Evolutionary conservation across 2,113 vertebrate genomes (phyloP), one percentile per base, ranked within the genome.

Genomic region (Paedocypris sp.): DNA sequence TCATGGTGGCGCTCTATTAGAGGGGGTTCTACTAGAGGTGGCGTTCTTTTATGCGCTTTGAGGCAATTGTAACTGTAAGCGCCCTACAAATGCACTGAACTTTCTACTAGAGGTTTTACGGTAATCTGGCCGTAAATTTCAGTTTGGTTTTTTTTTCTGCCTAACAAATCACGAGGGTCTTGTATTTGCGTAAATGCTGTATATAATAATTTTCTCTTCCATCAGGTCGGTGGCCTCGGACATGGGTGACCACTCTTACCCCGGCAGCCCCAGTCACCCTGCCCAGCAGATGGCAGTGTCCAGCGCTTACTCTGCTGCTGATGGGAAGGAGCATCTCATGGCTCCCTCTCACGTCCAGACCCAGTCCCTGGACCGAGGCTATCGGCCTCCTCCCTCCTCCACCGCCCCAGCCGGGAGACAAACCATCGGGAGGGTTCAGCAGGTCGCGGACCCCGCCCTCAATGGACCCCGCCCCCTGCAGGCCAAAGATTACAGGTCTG

Each of bases 391-490:
- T 0, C 67, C 51, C 0, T 46, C 62, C 0, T 51, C 56, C 0
- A 78, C 4, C 0, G 63, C 60, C 0, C 65, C 79, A 0, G 67
- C 81, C 10, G 88, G 86, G 33, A 75, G 90, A 4, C 89, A 94
- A 50, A 89, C 90, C 20, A 80, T 91, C 68, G 89, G 78, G 70
- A 77, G 90, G 18, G 77, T 81, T 26, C 89, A 89, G 1, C 83
- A 69, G 47, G 76, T 79, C 0, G 70, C 86, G 33, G 91, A 93
- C 48, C 73, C 84, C 0, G 77, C 84, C 4, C 85, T 91, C 18
- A 93, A 93, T 0, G 91, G 91, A n/a, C 91, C 91, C 0, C 77
- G 89, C 13, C 88, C 88, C 25, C 87, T 85, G 70, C 75, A 88
- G 0, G 73, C 87, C 57, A 94, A 94, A 75, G 91, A 93, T 26